Evolutionary conservation across 2,888 invertebrate genomes (phyloP).

Genomic region (Leptopilina drosophilae): DNA sequence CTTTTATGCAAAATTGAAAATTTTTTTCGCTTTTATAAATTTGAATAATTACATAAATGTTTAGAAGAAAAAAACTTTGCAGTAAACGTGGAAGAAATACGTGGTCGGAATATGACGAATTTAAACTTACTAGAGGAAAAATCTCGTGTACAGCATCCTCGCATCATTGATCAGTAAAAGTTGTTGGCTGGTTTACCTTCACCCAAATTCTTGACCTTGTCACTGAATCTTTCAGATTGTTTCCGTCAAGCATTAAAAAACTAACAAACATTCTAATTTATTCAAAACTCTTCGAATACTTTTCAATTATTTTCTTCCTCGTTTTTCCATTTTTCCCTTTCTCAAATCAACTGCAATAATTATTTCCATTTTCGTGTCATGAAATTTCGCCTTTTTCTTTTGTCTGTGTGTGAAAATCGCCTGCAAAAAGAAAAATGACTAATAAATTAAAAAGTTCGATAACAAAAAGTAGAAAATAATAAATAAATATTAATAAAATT

Average conservation of each 20-base stretch:
- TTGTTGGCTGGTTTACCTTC: conserved; percentile 63
- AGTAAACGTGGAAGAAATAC: conserved; percentile 3
- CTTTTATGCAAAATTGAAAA: background rate
- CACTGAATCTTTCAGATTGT: conserved; percentile 51
- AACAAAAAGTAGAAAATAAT: no score
- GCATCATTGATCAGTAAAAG: conserved; percentile 62
- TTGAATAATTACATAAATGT: background rate
- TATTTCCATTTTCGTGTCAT: no score
- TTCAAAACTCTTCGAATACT: background rate
- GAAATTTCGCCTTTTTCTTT: no score
- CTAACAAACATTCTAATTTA: background rate
- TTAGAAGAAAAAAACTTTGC: background rate
- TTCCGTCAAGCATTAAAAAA: conserved; percentile 10
- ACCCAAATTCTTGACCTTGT: conserved; percentile 60
- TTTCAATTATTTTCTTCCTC: background rate
- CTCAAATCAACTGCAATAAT: no score
- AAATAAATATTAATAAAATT: no score
- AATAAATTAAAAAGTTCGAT: no score
- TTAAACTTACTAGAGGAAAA: background rate
- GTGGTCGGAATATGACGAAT: background rate
- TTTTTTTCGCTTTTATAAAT: background rate
- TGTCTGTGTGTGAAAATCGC: no score
- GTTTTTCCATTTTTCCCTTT: no score
- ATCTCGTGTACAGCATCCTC: conserved; percentile 30
- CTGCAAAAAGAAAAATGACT: no score